Conservation (phyloP, 2,113 vertebrate species). For the Gambusia affinis region DNA sequence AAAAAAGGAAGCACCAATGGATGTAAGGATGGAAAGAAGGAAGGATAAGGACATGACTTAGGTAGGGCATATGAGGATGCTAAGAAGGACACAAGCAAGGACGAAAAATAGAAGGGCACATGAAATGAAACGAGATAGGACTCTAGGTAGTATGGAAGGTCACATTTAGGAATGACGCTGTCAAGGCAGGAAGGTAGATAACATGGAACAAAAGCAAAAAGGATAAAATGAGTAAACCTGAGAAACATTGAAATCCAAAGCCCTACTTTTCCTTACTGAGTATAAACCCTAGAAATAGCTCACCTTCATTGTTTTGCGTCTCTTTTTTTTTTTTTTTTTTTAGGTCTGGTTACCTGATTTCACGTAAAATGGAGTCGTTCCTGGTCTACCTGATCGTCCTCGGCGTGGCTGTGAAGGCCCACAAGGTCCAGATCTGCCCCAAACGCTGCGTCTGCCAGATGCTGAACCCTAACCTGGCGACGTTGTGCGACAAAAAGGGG, state of each 20-base stretch:
- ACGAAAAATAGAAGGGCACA: neutral
- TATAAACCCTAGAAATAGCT: conserved; percentile 3
- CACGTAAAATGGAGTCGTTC: conserved; percentile 92
- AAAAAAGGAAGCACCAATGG: too few species aligned
- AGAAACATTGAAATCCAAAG: neutral
- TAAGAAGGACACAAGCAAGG: too few species aligned
- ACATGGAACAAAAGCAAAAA: neutral
- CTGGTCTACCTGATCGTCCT: conserved; percentile 93
- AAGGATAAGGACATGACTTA: neutral
- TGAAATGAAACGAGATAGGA: too few species aligned
- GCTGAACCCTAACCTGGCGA: conserved; percentile 96
- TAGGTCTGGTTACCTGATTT: conserved; percentile 85
- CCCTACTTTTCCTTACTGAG: neutral
- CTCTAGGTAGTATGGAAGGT: neutral
- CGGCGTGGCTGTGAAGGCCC: conserved; percentile 88
- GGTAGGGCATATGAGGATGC: neutral
- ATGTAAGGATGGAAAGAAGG: neutral
- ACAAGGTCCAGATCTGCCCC: conserved; percentile 97
- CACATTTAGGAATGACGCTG: too few species aligned
- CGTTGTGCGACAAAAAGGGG: conserved; percentile 98
- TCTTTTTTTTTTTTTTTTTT: conserved; percentile 32
- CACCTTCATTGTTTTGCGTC: conserved; percentile 10
- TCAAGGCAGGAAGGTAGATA: neutral
- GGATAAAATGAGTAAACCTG: neutral
- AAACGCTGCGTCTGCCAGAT: conserved; percentile 98